phyloP scores from a whole-genome alignment of 2,113 vertebrate genomes.

The Synodontis membranacea region DNA sequence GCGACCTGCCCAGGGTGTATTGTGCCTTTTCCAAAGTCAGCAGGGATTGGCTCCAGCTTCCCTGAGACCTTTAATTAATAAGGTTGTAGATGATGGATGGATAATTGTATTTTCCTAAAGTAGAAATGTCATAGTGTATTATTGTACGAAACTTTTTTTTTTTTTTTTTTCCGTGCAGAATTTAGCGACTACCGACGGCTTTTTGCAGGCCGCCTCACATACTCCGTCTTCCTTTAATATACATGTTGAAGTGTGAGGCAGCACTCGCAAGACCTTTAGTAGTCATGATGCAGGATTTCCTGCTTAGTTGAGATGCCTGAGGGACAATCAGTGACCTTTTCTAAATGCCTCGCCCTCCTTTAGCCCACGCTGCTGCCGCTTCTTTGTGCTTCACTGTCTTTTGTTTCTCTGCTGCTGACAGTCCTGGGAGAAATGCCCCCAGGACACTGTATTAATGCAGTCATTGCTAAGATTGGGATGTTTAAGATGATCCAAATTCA shows the following conservation, averaged over 20 bases:
- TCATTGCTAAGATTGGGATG: neutral
- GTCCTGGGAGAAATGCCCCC: neutral
- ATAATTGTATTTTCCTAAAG: neutral
- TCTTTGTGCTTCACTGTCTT: neutral
- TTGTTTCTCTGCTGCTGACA: conserved; percentile 38
- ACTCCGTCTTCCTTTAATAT: neutral
- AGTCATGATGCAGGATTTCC: conserved; percentile 55
- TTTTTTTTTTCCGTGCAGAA: neutral
- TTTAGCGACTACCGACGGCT: neutral
- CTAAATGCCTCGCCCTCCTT: conserved; percentile 62
- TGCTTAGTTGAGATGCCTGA: conserved; percentile 43
- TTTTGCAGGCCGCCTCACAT: neutral
- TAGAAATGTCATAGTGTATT: neutral
- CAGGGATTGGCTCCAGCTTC: too few species aligned
- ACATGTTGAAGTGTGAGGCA: conserved; percentile 40
- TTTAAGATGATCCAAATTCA: neutral
- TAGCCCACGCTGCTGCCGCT: neutral
- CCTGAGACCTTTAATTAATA: too few species aligned
- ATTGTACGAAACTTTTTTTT: neutral
- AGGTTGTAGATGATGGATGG: too few species aligned
- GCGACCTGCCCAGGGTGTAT: too few species aligned
- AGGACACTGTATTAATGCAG: neutral
- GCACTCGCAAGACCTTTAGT: conserved; percentile 49
- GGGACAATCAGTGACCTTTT: conserved; percentile 69
- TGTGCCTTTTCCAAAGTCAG: too few species aligned